Evolutionary conservation across 1,140 invertebrate species (phyloP).

Genomic region (Gonioctena quinquepunctata): DNA sequence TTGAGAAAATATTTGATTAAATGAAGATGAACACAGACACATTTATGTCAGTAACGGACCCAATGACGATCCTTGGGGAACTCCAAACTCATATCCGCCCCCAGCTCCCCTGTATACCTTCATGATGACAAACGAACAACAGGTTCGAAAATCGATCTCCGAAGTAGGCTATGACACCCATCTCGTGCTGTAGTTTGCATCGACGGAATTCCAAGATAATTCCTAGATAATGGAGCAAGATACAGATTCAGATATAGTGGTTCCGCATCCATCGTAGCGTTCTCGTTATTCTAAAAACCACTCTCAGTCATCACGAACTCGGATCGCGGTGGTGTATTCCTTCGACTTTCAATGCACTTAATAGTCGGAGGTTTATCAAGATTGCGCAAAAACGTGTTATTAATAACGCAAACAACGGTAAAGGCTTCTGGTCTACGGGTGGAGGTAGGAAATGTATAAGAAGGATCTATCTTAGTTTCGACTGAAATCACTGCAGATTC

Average conservation of each 20-base stretch:
- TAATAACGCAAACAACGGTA: constrained; percentile 6
- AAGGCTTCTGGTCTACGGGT: constrained; percentile 5
- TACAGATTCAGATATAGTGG: constrained; percentile 15
- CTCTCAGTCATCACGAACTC: constrained; percentile 8
- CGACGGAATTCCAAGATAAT: constrained; percentile 1
- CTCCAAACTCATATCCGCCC: no score
- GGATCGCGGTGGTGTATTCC: neutral
- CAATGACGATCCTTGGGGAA: no score
- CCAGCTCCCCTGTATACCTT: no score
- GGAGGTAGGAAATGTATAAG: neutral
- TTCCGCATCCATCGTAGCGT: neutral
- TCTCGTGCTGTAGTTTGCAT: constrained; percentile 1
- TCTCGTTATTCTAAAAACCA: constrained; percentile 8
- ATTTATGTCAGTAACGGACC: no score
- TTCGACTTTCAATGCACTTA: neutral
- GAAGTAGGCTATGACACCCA: constrained; percentile 2
- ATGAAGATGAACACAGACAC: no score
- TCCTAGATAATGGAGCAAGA: constrained; percentile 7
- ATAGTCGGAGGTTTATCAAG: constrained; percentile 3
- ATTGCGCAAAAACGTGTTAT: constrained; percentile 1
- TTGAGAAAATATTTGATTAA: no score
- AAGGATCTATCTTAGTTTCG: neutral
- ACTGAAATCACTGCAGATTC: neutral
- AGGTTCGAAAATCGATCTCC: neutral
- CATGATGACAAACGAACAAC: constrained; percentile 24